phyloP scores from a whole-genome alignment of 2,888 invertebrate genomes.

The Macrosiphum euphorbiae region DNA sequence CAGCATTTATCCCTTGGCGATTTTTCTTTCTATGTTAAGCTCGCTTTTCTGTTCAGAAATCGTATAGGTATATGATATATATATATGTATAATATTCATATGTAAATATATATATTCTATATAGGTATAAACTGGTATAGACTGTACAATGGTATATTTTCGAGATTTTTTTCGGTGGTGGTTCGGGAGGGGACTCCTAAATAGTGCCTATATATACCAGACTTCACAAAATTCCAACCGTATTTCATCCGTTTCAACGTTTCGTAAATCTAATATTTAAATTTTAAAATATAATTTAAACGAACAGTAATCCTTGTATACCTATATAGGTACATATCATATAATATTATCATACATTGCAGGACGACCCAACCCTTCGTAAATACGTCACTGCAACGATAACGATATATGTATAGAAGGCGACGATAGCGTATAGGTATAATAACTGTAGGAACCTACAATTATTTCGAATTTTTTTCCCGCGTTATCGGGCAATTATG shows the following conservation, averaged over 20 bases:
- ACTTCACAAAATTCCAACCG: not conserved
- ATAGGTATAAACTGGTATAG: not conserved
- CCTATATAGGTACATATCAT: not conserved
- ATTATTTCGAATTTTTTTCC: not conserved
- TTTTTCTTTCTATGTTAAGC: not conserved
- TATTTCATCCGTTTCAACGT: not conserved
- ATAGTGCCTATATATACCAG: not conserved
- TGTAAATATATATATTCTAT: not conserved
- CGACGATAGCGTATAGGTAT: not conserved
- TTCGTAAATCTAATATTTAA: conserved; percentile 6
- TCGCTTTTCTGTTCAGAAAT: not conserved
- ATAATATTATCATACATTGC: not conserved
- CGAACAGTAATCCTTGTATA: too few species aligned
- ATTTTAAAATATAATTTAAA: not conserved
- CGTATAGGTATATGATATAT: not conserved
- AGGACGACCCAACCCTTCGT: not conserved
- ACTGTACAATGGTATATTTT: not conserved
- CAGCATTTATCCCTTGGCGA: not conserved
- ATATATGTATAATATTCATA: not conserved
- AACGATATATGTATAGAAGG: not conserved
- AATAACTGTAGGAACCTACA: not conserved
- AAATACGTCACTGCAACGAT: not conserved
- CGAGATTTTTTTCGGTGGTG: not conserved
- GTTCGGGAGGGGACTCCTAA: not conserved
- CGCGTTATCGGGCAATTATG: not conserved